Base-by-base conservation (phyloP, 2,113 vertebrate species). In the Fregata magnificens region DNA sequence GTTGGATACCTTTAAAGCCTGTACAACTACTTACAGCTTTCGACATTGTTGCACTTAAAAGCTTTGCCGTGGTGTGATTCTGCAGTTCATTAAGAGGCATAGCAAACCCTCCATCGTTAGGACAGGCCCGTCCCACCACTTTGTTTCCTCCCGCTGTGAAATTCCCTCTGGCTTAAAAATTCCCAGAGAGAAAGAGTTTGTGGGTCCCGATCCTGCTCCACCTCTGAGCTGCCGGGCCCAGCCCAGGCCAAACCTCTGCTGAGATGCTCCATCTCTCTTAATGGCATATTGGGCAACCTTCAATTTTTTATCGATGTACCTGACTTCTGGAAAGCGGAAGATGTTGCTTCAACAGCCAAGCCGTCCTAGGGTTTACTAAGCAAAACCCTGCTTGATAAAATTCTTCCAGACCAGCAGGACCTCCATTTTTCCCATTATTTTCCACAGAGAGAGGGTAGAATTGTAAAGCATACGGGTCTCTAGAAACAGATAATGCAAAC, bases 1-100 rank as follows among this genome's bases (percentile, higher is more conserved):
- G 93, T 87, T 63, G 62, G 70, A 49, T 58, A 91, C 93, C 91
- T 96, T 87, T 87, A 94, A 82, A 91, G 77, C 49, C 84, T 28
- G 11, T 67, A 65, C 69, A 87, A 86, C 52, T 44, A 31, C 70
- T 92, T 47, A 55, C 38, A 88, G 73, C 47, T 94, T 78, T 76
- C 5, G 0, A 42, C 44, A 34, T 21, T 65, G 32, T 63, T 87
- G 69, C 62, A 55, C 52, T 93, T 74, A 44, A 69, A 93, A 95
- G 84, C 79, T 84, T 52, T 71, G 44, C 77, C 18, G 15, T 8
- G 70, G 32, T 53, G 72, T 0, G 4, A 31, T 18, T 26, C 81
- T n/a, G 81, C 58, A 49, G 58, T 31, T 89, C 76, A n/a, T 66
- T 81, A 80, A 12, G 50, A 65, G 32, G 31, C 66, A 84, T 61